These are phyloP conservation scores for Drosophila multiciliata DNA, from an alignment of 2,888 invertebrate species.

Conservation along the genomic window DNA sequence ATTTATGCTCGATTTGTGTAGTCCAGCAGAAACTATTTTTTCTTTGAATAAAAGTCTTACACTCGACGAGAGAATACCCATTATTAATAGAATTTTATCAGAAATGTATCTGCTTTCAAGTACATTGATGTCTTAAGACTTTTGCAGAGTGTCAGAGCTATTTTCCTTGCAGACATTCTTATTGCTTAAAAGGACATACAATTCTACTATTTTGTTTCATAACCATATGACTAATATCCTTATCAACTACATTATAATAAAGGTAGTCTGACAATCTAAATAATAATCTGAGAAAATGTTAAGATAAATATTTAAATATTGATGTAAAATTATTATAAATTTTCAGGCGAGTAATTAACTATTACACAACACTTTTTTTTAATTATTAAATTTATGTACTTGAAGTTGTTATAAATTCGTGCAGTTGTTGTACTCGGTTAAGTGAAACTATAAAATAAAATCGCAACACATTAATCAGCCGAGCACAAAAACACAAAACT, in stretches of 20 bases:
- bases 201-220: neutral
- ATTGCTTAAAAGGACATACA: neutral
- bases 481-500: conserved; percentile 5
- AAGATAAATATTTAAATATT: neutral
- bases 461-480: conserved; percentile 48
- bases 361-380: neutral
- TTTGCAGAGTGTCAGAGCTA: neutral
- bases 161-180: neutral
- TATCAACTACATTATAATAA: neutral
- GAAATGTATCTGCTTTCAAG: neutral
- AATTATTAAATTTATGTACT: neutral
- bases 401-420: neutral
- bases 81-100: neutral
- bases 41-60: conserved; percentile 3
- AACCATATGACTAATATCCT: neutral
- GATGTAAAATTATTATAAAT: neutral
- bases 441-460: conserved; percentile 39
- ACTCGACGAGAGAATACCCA: conserved; percentile 5
- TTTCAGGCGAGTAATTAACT: neutral
- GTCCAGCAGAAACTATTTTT: conserved; percentile 50
- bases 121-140: neutral
- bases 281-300: neutral
- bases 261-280: no score
- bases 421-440: conserved; percentile 16
- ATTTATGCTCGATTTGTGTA: conserved; percentile 58